phyloP scores from a whole-genome alignment of 2,113 vertebrate species.

The Coturnix japonica region DNA sequence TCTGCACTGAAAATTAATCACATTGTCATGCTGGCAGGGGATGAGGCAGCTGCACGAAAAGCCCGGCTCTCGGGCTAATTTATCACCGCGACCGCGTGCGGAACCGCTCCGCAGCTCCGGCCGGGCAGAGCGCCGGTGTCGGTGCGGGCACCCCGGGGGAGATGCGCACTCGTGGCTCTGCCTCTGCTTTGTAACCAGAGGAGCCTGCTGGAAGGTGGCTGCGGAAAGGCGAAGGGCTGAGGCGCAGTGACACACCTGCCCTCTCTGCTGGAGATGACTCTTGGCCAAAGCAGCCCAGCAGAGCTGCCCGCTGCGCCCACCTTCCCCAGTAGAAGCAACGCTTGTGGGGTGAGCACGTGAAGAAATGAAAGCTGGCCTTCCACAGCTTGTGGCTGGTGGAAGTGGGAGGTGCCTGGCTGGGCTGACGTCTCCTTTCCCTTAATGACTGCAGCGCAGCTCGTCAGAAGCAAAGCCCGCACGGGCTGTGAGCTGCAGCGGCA shows the following conservation, averaged over 20 bases:
- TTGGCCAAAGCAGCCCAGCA: not conserved
- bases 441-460: not conserved
- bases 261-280: not conserved
- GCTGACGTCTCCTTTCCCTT: not conserved
- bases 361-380: not conserved
- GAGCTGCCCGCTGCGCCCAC: not conserved
- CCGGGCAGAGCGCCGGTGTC: not conserved
- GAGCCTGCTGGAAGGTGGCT: not conserved
- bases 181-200: not conserved
- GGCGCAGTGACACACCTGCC: not conserved
- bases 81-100: constrained; percentile 20
- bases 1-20: constrained; percentile 71
- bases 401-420: not conserved
- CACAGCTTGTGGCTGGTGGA: not conserved
- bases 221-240: not conserved
- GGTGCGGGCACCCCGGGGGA: rapidly evolving
- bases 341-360: not conserved
- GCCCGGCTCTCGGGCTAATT: constrained; percentile 66
- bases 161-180: not conserved
- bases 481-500: not conserved
- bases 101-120: not conserved
- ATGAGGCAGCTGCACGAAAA: constrained; percentile 57
- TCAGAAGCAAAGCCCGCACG: not conserved
- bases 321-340: not conserved
- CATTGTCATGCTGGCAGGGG: constrained; percentile 60